Evolutionary conservation across 2,888 invertebrate species (phyloP), one percentile per base, ranked within the genome.

Genomic region (Colletes collaris): DNA sequence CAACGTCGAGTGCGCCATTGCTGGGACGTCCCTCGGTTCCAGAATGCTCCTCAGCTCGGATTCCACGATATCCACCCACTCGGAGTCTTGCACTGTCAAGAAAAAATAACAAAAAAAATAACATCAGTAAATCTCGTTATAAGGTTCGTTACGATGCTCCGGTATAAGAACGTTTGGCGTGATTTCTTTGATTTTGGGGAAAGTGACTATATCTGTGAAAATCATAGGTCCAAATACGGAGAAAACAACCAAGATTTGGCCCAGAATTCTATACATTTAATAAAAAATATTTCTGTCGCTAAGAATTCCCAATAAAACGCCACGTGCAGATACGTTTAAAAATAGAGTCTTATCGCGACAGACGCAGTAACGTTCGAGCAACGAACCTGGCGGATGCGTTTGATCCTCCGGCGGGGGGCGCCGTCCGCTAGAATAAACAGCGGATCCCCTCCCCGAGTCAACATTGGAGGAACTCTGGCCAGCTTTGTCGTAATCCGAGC

Each of bases 11-110:
- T 95, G 95, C 40, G 94, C 95, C n/a, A 95, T 95, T 8, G 95
- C 95, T 4, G 92, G 91, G n/a, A 96, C 95, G 68, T 96, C 93
- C 91, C 96, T 95, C 1, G 96, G 96, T 89, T 97, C 96, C 81
- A 97, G 92, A 89, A 97, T 97, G 91, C 96, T 96, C 19, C 97
- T 94, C 35, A 97, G 94, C 91, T 97, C 97, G 59, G 96, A 96
- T 91, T 97, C 97, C 10, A 97, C 97, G 63, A 96, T 95, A 87
- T 97, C 97, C 0, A 96, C 96, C 97, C 97, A 97, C 92, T 97
- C 97, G 46, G 96, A 95, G 88, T 96, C 96, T 84, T 95, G 95
- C 46, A 94, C 95, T 93, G 72, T 56, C 68, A 40, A 0, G 11
- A 10, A 19, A 3, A 13, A 27, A 50, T 63, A 40, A 59, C 19